Conservation (phyloP, 2,113 vertebrate genomes). For the Tinamus guttatus region DNA sequence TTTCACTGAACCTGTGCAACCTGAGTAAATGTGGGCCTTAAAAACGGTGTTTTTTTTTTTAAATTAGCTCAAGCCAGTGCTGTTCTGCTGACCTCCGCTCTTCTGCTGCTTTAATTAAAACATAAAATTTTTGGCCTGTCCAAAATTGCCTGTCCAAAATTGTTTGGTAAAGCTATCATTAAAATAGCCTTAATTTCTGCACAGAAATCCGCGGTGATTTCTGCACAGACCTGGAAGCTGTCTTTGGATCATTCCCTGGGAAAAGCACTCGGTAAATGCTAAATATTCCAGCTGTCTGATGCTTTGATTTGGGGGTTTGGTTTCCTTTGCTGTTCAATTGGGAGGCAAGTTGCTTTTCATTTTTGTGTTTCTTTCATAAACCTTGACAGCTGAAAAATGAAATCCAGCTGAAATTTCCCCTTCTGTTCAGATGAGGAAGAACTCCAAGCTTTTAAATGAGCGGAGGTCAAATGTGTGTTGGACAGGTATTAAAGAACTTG, state of each 20-base stretch:
- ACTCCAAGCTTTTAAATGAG: neutral
- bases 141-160: slow-evolving; percentile 1
- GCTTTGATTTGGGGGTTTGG: slow-evolving; percentile 30
- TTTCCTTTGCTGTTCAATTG: slow-evolving; percentile 48
- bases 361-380: slow-evolving; percentile 43
- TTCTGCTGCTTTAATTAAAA: slow-evolving; percentile 12
- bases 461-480: slow-evolving; percentile 42
- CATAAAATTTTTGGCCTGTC: neutral
- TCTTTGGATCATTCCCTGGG: neutral
- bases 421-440: slow-evolving; percentile 14
- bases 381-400: slow-evolving; percentile 11
- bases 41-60: neutral
- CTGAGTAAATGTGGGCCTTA: neutral
- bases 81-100: neutral
- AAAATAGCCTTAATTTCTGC: neutral
- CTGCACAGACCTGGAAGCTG: neutral
- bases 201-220: neutral
- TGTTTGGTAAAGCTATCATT: neutral
- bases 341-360: slow-evolving; percentile 32
- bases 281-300: neutral
- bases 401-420: slow-evolving; percentile 36
- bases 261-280: neutral
- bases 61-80: neutral
- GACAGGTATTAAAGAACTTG: slow-evolving; percentile 50
- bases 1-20: neutral